A percentile compares a stretch with the other conserved stretches of the same genome.
Evolutionary conservation across 2,797 vertebrate species (phyloP).

Genomic region (Lepidocolaptes lacrymiger): DNA sequence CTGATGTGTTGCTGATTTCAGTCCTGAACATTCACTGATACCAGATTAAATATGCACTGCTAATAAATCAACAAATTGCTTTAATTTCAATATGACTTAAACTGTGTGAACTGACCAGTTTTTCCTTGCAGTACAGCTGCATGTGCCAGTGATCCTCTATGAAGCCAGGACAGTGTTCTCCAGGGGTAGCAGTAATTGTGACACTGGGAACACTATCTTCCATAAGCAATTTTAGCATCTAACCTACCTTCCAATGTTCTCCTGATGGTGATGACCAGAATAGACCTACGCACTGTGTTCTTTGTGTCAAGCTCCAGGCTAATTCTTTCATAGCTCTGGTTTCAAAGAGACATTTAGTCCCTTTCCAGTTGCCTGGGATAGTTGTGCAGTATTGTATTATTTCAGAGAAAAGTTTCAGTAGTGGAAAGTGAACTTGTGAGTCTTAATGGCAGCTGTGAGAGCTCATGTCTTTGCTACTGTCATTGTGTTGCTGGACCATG

Average conservation of each 20-base stretch:
- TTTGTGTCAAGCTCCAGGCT: background rate
- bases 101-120: background rate
- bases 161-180: background rate
- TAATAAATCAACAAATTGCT: background rate
- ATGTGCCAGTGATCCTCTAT: background rate
- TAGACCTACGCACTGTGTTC: background rate
- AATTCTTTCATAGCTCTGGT: background rate
- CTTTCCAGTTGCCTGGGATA: background rate
- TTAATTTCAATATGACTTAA: background rate
- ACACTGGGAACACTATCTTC: background rate
- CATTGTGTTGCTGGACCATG: constrained; percentile 40
- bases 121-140: background rate
- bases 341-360: background rate
- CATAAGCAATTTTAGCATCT: background rate
- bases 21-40: background rate
- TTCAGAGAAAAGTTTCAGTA: background rate
- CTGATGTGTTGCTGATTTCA: background rate
- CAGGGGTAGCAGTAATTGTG: background rate
- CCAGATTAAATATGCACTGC: background rate
- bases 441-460: constrained; percentile 34
- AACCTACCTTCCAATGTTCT: background rate
- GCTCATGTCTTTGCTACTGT: constrained; percentile 5
- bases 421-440: constrained; percentile 26
- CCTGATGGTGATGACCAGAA: background rate
- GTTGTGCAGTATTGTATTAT: background rate